phyloP scores from a whole-genome alignment of 2,797 vertebrate species.

The Falco columbarius region DNA sequence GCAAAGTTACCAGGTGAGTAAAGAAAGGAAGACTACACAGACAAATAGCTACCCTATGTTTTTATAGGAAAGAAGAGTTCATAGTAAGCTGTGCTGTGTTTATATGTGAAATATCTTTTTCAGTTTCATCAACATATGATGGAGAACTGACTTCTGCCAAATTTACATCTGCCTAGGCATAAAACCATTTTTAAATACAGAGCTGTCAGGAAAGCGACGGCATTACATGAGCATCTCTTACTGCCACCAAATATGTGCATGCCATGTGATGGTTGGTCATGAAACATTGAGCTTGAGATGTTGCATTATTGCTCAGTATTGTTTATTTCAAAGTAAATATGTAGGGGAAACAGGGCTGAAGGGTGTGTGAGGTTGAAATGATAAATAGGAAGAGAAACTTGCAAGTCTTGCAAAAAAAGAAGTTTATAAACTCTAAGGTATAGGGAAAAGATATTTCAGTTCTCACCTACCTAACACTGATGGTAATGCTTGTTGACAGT shows the following conservation, averaged over 20 bases:
- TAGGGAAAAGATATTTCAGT: not conserved
- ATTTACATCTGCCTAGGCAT: not conserved
- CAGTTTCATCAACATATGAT: not conserved
- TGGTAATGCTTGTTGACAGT: not conserved
- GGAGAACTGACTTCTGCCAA: not conserved
- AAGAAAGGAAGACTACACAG: not conserved
- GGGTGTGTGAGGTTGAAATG: not conserved
- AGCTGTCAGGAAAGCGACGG: not conserved
- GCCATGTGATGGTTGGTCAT: not conserved
- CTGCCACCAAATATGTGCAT: too few species aligned
- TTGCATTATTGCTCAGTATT: not conserved
- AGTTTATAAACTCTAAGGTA: not conserved
- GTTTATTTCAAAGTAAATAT: not conserved
- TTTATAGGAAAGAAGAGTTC: not conserved
- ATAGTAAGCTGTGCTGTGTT: not conserved
- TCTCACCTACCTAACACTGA: not conserved
- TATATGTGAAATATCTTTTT: not conserved
- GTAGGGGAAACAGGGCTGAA: not conserved
- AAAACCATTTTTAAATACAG: not conserved
- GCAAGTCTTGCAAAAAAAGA: not conserved
- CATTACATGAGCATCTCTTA: fast-evolving
- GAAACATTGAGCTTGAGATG: not conserved
- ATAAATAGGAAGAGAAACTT: not conserved
- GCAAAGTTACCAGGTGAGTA: not conserved
- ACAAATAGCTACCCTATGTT: not conserved